phyloP scores from a whole-genome alignment of 2,797 vertebrate species.

The Psittacula derbiana region DNA sequence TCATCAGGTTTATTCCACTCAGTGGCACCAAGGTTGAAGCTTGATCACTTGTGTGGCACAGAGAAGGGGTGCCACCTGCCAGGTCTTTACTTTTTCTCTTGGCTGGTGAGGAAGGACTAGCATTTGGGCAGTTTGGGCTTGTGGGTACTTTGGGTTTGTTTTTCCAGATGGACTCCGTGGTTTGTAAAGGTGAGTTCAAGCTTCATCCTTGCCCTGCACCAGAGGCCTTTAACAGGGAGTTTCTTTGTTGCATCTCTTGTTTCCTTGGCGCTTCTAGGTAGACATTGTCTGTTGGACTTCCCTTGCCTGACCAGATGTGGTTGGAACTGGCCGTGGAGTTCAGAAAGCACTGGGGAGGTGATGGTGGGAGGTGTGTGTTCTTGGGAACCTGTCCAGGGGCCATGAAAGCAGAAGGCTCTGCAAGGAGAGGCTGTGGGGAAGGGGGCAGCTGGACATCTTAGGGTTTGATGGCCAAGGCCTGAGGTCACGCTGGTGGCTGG shows the following conservation, averaged over 20 bases:
- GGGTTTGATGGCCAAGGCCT: not conserved
- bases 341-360: not conserved
- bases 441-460: not conserved
- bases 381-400: not conserved
- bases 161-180: too few species aligned
- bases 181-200: not conserved
- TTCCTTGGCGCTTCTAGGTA: rapidly evolving
- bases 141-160: not conserved
- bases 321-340: not conserved
- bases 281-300: not conserved
- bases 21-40: not conserved
- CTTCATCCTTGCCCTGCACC: not conserved
- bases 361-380: not conserved
- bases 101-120: not conserved
- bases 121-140: not conserved
- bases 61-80: not conserved
- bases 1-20: not conserved
- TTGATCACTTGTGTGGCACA: not conserved
- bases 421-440: not conserved
- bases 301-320: rapidly evolving
- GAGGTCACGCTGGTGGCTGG: not conserved
- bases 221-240: not conserved
- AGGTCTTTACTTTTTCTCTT: not conserved
- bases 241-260: not conserved
- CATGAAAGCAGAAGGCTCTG: not conserved